A percentile compares a stretch with the other conserved stretches of the same genome.
These are phyloP conservation scores for Perca fluviatilis DNA, from an alignment of 2,113 vertebrate species.

Conservation along the genomic window DNA sequence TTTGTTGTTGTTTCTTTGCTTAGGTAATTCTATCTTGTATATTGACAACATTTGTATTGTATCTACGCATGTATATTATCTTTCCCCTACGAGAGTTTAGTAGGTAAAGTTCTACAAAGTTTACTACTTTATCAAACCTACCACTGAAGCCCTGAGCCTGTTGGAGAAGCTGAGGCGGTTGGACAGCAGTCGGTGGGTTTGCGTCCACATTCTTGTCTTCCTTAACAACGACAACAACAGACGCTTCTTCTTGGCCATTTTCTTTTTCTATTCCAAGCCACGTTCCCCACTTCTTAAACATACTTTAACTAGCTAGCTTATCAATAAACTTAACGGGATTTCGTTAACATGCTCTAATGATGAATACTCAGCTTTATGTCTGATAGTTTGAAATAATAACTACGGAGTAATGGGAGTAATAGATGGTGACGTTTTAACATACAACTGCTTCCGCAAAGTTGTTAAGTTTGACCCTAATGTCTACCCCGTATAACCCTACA, in stretches of 20 bases:
- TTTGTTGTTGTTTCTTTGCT: too few relatives aligned
- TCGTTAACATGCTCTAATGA: background rate
- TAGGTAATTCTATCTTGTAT: too few relatives aligned
- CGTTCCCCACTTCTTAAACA: conserved; percentile 61
- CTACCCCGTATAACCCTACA: background rate
- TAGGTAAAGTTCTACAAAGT: background rate
- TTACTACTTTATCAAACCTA: conserved; percentile 1
- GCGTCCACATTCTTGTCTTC: background rate
- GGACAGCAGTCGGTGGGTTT: conserved; percentile 19
- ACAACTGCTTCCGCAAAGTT: conserved; percentile 55
- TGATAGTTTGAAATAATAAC: background rate
- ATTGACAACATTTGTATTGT: too few relatives aligned
- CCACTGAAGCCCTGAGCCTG: conserved; percentile 42
- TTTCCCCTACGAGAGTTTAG: too few relatives aligned
- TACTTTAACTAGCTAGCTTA: conserved; percentile 1
- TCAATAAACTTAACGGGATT: background rate
- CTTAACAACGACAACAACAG: background rate
- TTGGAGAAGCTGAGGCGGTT: conserved; percentile 9
- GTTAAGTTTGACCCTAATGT: conserved; percentile 14
- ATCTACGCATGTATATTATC: too few relatives aligned
- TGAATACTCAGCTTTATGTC: too few relatives aligned
- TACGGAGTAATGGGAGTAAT: accelerated
- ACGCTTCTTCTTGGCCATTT: conserved; percentile 34
- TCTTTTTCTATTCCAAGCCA: conserved; percentile 60
- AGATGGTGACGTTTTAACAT: conserved; percentile 23